phyloP scores from a whole-genome alignment of 2,113 vertebrate genomes.

The Myrmecobius fasciatus region DNA sequence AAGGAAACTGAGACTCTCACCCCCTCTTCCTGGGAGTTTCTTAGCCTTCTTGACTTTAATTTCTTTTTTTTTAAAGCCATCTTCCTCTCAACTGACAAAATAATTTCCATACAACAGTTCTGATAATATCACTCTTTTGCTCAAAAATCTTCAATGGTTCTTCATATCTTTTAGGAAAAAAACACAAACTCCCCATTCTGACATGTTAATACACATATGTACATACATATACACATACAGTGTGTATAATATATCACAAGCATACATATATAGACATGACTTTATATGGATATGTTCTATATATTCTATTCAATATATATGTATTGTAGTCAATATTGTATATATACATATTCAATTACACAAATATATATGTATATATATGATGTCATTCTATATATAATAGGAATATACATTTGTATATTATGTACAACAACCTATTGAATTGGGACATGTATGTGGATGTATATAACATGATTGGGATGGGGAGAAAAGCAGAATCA shows the following conservation, averaged over 20 bases:
- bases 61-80: neutral
- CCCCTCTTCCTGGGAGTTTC: neutral
- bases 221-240: no score
- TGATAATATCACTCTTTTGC: neutral
- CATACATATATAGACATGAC: no score
- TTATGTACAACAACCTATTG: no score
- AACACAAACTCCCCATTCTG: neutral
- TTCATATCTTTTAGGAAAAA: neutral
- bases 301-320: no score
- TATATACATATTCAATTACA: neutral
- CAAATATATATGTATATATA: neutral
- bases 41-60: neutral
- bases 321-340: neutral
- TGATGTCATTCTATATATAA: no score
- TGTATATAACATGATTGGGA: no score
- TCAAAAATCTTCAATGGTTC: neutral
- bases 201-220: neutral
- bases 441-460: no score
- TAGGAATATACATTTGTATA: no score
- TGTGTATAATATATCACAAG: no score
- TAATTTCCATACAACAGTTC: neutral
- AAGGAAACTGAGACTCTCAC: no score
- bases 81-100: neutral
- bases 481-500: neutral
- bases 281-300: no score